Conservation (phyloP, 2,888 invertebrate genomes). For the Catocala nupta region DNA sequence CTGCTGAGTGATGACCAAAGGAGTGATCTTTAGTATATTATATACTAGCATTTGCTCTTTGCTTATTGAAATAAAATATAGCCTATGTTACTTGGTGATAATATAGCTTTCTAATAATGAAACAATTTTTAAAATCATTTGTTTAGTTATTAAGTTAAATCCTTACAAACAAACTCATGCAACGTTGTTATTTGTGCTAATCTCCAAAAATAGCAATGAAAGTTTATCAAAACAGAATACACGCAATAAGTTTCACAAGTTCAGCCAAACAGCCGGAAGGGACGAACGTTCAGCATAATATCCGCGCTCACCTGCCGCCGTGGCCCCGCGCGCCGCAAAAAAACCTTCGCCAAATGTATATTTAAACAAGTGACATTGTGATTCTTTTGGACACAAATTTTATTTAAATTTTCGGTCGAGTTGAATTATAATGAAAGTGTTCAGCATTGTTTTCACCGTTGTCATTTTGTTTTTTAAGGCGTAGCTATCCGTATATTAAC, state of each 20-base stretch:
- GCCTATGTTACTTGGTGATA: too few relatives aligned
- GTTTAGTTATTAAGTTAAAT: too few relatives aligned
- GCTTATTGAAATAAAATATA: too few relatives aligned
- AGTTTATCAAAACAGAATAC: constrained; percentile 29
- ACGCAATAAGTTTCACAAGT: constrained; percentile 28
- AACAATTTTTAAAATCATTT: too few relatives aligned
- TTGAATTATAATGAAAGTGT: constrained; percentile 44
- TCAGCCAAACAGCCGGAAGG: constrained; percentile 51
- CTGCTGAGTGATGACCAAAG: too few relatives aligned
- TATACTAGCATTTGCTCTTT: too few relatives aligned
- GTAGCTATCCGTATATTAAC: constrained; percentile 10
- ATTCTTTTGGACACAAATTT: constrained; percentile 42
- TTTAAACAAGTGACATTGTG: constrained; percentile 57
- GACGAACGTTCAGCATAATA: constrained; percentile 53
- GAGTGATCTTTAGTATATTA: too few relatives aligned
- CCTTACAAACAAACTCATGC: background rate
- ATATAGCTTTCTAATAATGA: too few relatives aligned
- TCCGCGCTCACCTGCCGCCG: constrained; percentile 44
- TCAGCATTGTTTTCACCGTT: constrained; percentile 35
- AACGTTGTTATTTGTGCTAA: background rate
- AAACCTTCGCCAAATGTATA: constrained; percentile 44
- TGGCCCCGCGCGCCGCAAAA: constrained; percentile 20
- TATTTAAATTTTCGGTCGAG: constrained; percentile 44
- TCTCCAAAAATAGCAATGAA: constrained; percentile 22
- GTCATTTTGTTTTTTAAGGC: constrained; percentile 33